phyloP scores from a whole-genome alignment of 1,140 invertebrate genomes.

The Drosophila pallidifrons region DNA sequence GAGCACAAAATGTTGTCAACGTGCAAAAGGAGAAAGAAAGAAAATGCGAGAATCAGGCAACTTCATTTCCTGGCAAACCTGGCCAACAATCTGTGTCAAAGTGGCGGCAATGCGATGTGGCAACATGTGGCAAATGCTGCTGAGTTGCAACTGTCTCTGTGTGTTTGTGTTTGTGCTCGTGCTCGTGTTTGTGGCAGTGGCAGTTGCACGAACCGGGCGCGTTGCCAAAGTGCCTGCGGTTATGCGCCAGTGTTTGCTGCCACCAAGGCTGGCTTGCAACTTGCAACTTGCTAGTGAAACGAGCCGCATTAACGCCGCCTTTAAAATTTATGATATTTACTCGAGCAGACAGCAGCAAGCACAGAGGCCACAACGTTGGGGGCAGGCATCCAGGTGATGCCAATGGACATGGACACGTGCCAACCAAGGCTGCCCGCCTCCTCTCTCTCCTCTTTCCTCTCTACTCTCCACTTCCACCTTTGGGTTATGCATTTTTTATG shows the following conservation, averaged over 20 bases:
- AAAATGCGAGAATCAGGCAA: slow-evolving; percentile 28
- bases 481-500: slow-evolving; percentile 58
- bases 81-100: no score
- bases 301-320: slow-evolving; percentile 71
- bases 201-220: slow-evolving; percentile 45
- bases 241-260: slow-evolving; percentile 57
- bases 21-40: not conserved
- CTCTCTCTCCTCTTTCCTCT: not conserved
- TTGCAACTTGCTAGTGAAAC: slow-evolving; percentile 37
- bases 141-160: not conserved
- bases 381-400: not conserved
- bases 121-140: slow-evolving; percentile 71
- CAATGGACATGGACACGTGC: slow-evolving; percentile 20
- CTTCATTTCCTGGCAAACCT: slow-evolving; percentile 58
- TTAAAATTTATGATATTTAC: slow-evolving; percentile 83
- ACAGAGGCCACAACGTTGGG: slow-evolving; percentile 31
- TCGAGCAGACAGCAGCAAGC: slow-evolving; percentile 42
- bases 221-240: slow-evolving; percentile 80
- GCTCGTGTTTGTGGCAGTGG: not conserved
- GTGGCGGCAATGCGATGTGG: slow-evolving; percentile 34
- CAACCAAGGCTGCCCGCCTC: slow-evolving; percentile 10
- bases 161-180: not conserved
- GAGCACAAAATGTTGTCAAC: not conserved
- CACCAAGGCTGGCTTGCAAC: slow-evolving; percentile 32
- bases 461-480: not conserved